Conservation (phyloP, 2,113 vertebrate genomes). For the Protobothrops flavoviridis region DNA sequence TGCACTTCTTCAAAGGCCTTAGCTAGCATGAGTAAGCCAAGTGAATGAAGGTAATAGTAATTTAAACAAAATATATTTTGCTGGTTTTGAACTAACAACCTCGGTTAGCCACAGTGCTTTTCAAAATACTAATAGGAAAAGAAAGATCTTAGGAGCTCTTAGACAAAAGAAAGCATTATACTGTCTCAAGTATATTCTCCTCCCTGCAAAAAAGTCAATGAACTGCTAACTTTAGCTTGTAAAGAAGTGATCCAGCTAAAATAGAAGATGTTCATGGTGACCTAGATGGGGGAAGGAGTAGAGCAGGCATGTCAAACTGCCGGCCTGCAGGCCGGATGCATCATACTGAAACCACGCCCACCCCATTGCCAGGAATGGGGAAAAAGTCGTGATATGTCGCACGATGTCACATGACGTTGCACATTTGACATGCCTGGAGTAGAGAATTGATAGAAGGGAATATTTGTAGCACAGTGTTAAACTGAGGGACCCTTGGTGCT, state of each 20-base stretch:
- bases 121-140: not conserved
- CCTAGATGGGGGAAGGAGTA: not conserved
- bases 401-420: fast-evolving
- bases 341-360: no score
- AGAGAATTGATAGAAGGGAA: not conserved
- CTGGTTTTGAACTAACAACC: not conserved
- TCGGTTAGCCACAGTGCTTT: not conserved
- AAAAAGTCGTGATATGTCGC: no score
- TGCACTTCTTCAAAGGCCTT: not conserved
- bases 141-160: not conserved
- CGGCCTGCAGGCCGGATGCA: no score
- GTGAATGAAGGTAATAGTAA: not conserved
- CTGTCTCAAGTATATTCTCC: not conserved
- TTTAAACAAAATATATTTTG: not conserved
- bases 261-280: not conserved
- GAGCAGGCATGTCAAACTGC: no score
- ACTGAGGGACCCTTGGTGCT: not conserved
- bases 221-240: not conserved
- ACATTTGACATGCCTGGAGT: no score
- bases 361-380: no score
- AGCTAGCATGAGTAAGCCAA: not conserved
- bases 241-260: not conserved
- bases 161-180: not conserved
- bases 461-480: not conserved
- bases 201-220: not conserved